phyloP scores from a whole-genome alignment of 2,797 vertebrate species.

The Epinephelus malabaricus region DNA sequence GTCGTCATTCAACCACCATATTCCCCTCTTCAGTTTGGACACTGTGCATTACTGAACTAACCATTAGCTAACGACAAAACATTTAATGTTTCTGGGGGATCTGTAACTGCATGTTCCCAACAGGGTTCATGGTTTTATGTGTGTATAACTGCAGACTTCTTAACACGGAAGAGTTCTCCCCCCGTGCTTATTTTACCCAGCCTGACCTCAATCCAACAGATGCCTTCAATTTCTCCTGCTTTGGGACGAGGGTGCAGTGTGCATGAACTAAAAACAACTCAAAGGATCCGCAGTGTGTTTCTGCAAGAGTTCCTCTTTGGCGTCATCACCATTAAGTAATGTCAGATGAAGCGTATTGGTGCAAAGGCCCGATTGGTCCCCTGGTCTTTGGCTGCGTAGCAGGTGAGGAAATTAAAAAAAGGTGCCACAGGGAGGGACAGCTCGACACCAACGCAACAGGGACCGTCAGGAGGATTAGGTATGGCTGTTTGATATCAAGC shows the following conservation, averaged over 20 bases:
- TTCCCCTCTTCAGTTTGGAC: background rate
- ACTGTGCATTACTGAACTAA: background rate
- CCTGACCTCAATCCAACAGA: conserved; percentile 71
- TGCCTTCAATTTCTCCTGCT: conserved; percentile 78
- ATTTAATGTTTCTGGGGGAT: background rate
- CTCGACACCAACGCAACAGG: conserved; percentile 47
- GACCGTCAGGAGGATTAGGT: conserved; percentile 51
- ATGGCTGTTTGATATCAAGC: conserved; percentile 61
- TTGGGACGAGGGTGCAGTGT: conserved; percentile 58
- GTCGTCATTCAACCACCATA: background rate
- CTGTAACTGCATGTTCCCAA: conserved; percentile 6
- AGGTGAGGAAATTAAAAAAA: conserved; percentile 79
- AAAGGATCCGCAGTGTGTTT: conserved; percentile 76
- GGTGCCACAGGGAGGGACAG: conserved; percentile 53
- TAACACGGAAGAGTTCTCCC: conserved; percentile 30
- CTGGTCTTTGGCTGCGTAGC: conserved; percentile 60
- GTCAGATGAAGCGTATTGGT: conserved; percentile 77
- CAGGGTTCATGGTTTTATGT: conserved; percentile 11
- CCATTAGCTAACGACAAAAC: background rate
- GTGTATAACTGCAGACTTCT: conserved; percentile 19
- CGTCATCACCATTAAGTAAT: conserved; percentile 85
- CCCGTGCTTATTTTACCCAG: conserved; percentile 44
- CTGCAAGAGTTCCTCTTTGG: conserved; percentile 76
- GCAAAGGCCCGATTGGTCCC: conserved; percentile 55
- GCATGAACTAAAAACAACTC: conserved; percentile 81